phyloP scores from a whole-genome alignment of 2,113 vertebrate genomes.

The Hydropotes inermis region DNA sequence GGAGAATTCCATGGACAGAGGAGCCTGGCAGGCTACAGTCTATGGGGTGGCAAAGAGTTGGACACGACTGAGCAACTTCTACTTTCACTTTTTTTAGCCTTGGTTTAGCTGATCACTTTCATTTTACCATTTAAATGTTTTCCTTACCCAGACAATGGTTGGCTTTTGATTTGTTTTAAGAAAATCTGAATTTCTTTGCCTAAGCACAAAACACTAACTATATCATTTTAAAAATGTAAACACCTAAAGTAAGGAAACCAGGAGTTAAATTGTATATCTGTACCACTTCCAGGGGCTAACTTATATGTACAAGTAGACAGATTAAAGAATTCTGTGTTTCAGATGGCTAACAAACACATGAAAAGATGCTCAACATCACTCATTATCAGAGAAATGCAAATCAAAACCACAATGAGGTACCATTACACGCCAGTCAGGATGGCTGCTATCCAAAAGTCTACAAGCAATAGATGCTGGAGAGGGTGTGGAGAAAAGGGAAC shows the following conservation, averaged over 20 bases:
- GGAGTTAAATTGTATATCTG: background rate
- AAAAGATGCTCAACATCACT: too few relatives aligned
- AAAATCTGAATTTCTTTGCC: slow-evolving; percentile 20
- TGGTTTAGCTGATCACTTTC: background rate
- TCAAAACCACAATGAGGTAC: too few relatives aligned
- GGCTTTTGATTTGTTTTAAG: background rate
- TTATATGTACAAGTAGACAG: background rate
- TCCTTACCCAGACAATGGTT: background rate
- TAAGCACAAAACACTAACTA: background rate
- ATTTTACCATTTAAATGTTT: background rate
- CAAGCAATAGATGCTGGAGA: too few relatives aligned
- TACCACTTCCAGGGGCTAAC: background rate
- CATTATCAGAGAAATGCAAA: too few relatives aligned
- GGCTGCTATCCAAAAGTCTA: too few relatives aligned
- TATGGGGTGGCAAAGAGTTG: background rate
- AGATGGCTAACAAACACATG: too few relatives aligned
- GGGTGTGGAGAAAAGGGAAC: too few relatives aligned
- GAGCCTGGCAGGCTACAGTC: background rate
- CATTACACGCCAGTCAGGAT: too few relatives aligned
- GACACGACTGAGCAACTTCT: background rate
- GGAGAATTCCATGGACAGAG: background rate
- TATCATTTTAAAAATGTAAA: background rate
- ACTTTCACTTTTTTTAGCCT: background rate
- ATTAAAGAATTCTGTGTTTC: background rate
- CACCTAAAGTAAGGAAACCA: background rate